Evolutionary conservation across 2,113 vertebrate species (phyloP), one percentile per base, ranked within the genome.

Genomic region (Rhegmatorhina hoffmannsi): DNA sequence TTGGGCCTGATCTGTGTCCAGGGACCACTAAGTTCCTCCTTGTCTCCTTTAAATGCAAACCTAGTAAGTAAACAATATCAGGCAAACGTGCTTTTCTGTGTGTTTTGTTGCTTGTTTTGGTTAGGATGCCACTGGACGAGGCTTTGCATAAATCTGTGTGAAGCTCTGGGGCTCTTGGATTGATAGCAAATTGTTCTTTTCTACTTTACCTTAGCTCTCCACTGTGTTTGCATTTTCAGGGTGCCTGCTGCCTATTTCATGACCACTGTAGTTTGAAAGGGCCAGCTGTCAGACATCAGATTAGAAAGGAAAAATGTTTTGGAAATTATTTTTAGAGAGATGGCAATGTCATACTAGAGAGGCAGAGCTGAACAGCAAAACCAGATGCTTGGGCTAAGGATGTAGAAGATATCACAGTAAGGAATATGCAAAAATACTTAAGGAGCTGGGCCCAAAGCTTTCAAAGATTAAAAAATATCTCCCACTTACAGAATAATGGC

Each of bases 31-130:
- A 99, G 98, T 98, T 99, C 98, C 99, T 99, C 96, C 98, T 99
- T 95, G 99, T 99, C 95, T 98, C 98, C 96, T 99, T 99, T 98
- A 99, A 99, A 97, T 99, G 99, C 97, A 99, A 99, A 97, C 99
- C 99, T 97, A 99, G 99, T 99, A 98, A 98, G 99, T 99, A 96
- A 96, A 75, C 81, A 50, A 81, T 87, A 94, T 80, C 85, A 92
- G 88, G 90, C 58, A 56, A 78, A 89, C 86, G 55, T 83, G 29
- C 21, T 90, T 95, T 81, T 84, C 6, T 92, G 40, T 52, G 14
- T 92, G 23, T 91, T 94, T 84, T 46, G 20, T 82, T 94, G 80
- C 81, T 87, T 80, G 24, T 87, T 96, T 93, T 76, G 50, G 53
- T 90, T 91, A 49, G 87, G 87, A 87, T 92, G 56, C 63, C 59